Conservation (phyloP, 2,888 invertebrate species). For the Drosophila anceps region DNA sequence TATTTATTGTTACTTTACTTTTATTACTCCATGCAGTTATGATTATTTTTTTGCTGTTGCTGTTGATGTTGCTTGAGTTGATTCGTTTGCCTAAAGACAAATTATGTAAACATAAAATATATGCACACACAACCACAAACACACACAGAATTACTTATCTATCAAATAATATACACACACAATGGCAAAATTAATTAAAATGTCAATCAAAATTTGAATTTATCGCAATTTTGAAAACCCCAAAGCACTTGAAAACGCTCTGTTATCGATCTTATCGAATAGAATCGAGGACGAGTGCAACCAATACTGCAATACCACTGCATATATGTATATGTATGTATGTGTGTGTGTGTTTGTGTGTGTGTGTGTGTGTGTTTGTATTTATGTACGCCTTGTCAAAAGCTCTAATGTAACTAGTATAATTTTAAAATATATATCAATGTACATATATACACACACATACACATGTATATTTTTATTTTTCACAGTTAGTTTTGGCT, state of each 20-base stretch:
- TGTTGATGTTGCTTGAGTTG: slow-evolving; percentile 36
- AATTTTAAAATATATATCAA: slow-evolving; percentile 30
- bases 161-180: slow-evolving; percentile 5
- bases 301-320: slow-evolving; percentile 5
- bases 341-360: slow-evolving; percentile 4
- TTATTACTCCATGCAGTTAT: slow-evolving; percentile 23
- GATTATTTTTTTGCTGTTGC: slow-evolving; percentile 42
- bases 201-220: slow-evolving; percentile 10
- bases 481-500: slow-evolving; percentile 32
- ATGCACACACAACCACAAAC: slow-evolving; percentile 14
- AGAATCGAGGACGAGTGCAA: slow-evolving; percentile 14
- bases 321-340: not conserved
- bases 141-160: slow-evolving; percentile 13
- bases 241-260: slow-evolving; percentile 9
- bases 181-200: not conserved
- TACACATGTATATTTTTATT: slow-evolving; percentile 18
- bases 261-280: slow-evolving; percentile 40
- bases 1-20: slow-evolving; percentile 22
- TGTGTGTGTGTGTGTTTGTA: not conserved
- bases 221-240: slow-evolving; percentile 3
- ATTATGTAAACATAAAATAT: slow-evolving; percentile 31
- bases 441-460: slow-evolving; percentile 5
- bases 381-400: slow-evolving; percentile 10
- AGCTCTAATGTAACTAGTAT: slow-evolving; percentile 21
- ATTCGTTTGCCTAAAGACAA: slow-evolving; percentile 25